Conservation (phyloP, 2,113 vertebrate genomes). For the Gymnocephalus cernua region DNA sequence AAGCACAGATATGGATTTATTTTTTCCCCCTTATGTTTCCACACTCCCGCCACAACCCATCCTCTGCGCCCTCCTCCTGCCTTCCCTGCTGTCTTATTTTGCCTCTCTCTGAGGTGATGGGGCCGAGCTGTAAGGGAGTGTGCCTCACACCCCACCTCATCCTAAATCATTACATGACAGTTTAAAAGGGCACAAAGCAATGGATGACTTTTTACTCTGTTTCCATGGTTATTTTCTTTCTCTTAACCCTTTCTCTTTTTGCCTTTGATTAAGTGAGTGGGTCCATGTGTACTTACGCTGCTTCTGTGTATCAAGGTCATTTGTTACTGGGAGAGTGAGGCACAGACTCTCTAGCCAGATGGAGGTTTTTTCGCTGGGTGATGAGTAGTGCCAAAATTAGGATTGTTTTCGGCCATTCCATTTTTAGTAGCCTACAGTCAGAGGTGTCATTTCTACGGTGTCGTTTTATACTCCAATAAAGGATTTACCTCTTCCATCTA, state of each 20-base stretch:
- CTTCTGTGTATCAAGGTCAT: constrained; percentile 63
- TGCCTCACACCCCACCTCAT: constrained; percentile 58
- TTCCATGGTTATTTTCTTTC: constrained; percentile 77
- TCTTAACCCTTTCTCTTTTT: constrained; percentile 67
- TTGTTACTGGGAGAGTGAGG: constrained; percentile 56
- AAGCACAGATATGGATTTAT: constrained; percentile 76
- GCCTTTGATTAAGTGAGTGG: constrained; percentile 70
- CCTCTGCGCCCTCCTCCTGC: constrained; percentile 18
- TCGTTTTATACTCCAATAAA: not conserved
- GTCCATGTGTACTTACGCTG: constrained; percentile 56
- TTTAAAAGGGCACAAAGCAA: constrained; percentile 81
- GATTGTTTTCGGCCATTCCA: constrained; percentile 16
- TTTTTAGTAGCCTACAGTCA: constrained; percentile 18
- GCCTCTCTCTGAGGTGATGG: constrained; percentile 59
- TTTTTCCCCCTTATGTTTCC: constrained; percentile 18
- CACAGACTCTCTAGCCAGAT: constrained; percentile 10
- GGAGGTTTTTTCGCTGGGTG: not conserved
- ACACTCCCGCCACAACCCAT: constrained; percentile 30
- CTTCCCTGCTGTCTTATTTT: constrained; percentile 47
- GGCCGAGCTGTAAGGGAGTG: constrained; percentile 59
- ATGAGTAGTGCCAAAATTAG: constrained; percentile 30
- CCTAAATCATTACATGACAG: constrained; percentile 82
- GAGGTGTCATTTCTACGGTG: not conserved
- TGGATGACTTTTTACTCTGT: constrained; percentile 71
- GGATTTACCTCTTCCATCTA: constrained; percentile 48